Evolutionary conservation across 1,140 invertebrate genomes (phyloP), one percentile per base, ranked within the genome.

Genomic region (Aphaenogaster floridana): DNA sequence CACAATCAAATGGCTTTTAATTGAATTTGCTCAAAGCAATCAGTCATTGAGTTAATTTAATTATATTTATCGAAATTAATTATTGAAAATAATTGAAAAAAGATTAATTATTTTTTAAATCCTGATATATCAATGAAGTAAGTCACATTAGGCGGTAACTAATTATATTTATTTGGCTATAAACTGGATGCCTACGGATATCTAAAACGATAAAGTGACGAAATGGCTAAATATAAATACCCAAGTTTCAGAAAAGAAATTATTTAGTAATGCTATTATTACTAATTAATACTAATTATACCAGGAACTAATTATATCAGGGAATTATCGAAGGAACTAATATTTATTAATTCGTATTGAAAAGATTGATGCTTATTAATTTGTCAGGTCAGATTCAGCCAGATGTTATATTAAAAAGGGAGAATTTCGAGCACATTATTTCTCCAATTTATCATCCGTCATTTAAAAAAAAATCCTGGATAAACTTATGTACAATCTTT

Each of bases 311-410:
- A 28, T 28, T 28, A 28, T 28, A 28, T 28, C 28, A 28, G 28
- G 28, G 28, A 28, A 52, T 17, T 9, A 21, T 57, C 9, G 3
- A 57, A 57, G n/a, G 15, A 64, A 64, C 13, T 64, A 15, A 63
- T 63, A 17, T 63, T 36, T 63, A 36, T 63, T 42, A 39, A 13
- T 42, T 66, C 0, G 9, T 66, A 66, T 66, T 11, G 39, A 66
- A 11, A 66, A 66, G n/a, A 36, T 57, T 64, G 7, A 64, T 66
- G 54, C n/a, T 39, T 66, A 66, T 39, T 39, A 69, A 69, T 48
- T 48, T 50, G 50, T 28, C 66, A 50, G 11, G 2, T 66, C 15
- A 69, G 5, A 63, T 63, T 63, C 13, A 63, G 1, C 11, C 1
- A 28, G 13, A 42, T 5, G 45, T 50, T 69, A 50, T 11, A 69